Conservation (phyloP, 92 coral and sea anemone species). For the Parazoanthus darwini region DNA sequence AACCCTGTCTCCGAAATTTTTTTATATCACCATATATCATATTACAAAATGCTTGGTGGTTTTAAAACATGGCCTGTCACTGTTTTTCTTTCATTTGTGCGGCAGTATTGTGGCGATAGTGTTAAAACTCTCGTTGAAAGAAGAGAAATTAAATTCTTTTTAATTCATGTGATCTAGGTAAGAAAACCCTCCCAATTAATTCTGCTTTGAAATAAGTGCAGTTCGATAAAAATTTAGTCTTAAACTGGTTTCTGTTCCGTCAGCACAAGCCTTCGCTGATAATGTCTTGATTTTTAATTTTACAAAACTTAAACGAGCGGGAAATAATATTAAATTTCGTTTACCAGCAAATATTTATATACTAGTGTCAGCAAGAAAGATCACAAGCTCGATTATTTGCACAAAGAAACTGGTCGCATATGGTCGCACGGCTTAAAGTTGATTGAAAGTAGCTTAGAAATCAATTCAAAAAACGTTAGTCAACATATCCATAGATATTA, state of each 20-base stretch:
- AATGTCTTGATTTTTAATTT: not conserved
- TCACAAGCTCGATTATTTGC: not conserved
- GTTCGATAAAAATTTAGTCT: not conserved
- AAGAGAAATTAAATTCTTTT: not conserved
- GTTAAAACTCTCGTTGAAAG: not conserved
- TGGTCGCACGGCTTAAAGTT: not conserved
- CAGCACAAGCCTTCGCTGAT: not conserved
- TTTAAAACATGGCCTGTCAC: too few relatives aligned
- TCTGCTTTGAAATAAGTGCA: not conserved
- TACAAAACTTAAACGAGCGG: not conserved
- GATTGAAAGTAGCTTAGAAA: not conserved
- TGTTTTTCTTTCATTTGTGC: not conserved
- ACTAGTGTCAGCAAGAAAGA: not conserved
- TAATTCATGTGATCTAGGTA: not conserved
- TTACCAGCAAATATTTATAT: constrained; percentile 5
- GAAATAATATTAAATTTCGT: constrained; percentile 14
- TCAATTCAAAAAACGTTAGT: not conserved
- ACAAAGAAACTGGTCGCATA: too few relatives aligned
- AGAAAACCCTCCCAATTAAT: not conserved
- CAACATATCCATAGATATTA: not conserved
- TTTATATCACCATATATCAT: too few relatives aligned
- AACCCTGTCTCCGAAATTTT: too few relatives aligned
- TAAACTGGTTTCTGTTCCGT: not conserved
- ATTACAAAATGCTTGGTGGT: too few relatives aligned
- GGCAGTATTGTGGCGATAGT: not conserved